phyloP scores from a whole-genome alignment of 2,888 invertebrate genomes.

The Orthosia incerta region DNA sequence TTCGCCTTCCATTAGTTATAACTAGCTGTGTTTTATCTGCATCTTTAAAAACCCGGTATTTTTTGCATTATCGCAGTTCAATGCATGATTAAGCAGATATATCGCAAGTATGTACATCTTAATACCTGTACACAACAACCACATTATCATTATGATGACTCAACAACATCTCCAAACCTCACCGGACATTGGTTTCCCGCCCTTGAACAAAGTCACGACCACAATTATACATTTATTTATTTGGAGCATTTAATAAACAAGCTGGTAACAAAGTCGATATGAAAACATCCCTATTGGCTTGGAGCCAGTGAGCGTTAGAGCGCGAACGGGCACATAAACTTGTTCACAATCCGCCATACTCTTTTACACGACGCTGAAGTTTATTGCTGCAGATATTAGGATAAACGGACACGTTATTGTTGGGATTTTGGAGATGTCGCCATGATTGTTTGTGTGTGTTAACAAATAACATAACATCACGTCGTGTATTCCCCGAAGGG shows the following conservation, averaged over 20 bases:
- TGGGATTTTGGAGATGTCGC: slow-evolving; percentile 32
- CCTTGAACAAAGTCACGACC: slow-evolving; percentile 57
- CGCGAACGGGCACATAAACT: slow-evolving; percentile 52
- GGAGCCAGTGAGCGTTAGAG: slow-evolving; percentile 54
- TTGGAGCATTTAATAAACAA: slow-evolving; percentile 50
- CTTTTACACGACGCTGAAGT: slow-evolving; percentile 51
- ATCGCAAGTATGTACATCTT: not conserved
- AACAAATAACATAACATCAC: not conserved
- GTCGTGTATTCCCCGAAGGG: too few relatives aligned
- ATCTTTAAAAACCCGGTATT: slow-evolving; percentile 13
- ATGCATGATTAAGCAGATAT: not conserved
- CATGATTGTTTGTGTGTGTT: slow-evolving; percentile 37
- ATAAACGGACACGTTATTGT: slow-evolving; percentile 47
- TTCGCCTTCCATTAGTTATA: not conserved
- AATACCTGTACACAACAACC: not conserved
- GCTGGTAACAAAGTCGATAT: slow-evolving; percentile 45
- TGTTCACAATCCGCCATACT: slow-evolving; percentile 48
- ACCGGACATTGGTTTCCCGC: slow-evolving; percentile 33
- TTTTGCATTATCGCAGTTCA: not conserved
- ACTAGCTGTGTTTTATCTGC: slow-evolving; percentile 2
- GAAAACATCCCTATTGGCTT: slow-evolving; percentile 59
- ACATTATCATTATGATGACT: slow-evolving; percentile 30
- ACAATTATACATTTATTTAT: slow-evolving; percentile 53
- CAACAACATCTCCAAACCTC: slow-evolving; percentile 11
- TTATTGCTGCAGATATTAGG: slow-evolving; percentile 49